Percentiles rank a stretch among this genome's conserved stretches.
Conservation (phyloP, 2,888 invertebrate genomes). For the Rhingia rostrata region DNA sequence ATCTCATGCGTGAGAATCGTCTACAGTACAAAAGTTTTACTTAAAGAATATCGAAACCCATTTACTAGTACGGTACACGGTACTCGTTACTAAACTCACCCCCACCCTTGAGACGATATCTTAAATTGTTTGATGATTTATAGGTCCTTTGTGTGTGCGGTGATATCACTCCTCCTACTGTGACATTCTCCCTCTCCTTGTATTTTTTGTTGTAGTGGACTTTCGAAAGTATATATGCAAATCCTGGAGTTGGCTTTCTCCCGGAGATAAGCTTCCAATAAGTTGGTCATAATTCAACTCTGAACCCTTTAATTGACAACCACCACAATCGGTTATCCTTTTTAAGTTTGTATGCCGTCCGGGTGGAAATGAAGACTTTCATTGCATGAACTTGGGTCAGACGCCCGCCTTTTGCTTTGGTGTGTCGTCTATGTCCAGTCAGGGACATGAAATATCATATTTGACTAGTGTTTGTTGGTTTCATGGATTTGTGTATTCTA, state of each 20-base stretch:
- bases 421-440: conserved; percentile 31
- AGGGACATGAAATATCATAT: conserved; percentile 43
- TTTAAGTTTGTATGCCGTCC: conserved; percentile 18
- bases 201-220: conserved; percentile 24
- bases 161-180: conserved; percentile 34
- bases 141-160: conserved; percentile 51
- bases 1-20: conserved; percentile 71
- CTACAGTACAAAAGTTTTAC: conserved; percentile 53
- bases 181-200: neutral
- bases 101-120: conserved; percentile 25
- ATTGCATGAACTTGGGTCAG: conserved; percentile 24
- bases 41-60: conserved; percentile 23
- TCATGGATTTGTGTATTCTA: conserved; percentile 44
- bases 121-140: conserved; percentile 71
- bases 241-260: conserved; percentile 60
- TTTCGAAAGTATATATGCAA: conserved; percentile 55
- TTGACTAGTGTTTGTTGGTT: conserved; percentile 40
- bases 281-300: conserved; percentile 70
- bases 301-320: conserved; percentile 71
- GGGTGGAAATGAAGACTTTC: neutral
- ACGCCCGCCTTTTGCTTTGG: neutral
- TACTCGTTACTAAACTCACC: neutral
- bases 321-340: conserved; percentile 51
- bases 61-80: neutral
- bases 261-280: conserved; percentile 65